Percentiles rank a stretch among this genome's conserved stretches.
These are phyloP conservation scores for Dusona sp. DNA, from an alignment of 2,888 invertebrate genomes.

Conservation along the genomic window DNA sequence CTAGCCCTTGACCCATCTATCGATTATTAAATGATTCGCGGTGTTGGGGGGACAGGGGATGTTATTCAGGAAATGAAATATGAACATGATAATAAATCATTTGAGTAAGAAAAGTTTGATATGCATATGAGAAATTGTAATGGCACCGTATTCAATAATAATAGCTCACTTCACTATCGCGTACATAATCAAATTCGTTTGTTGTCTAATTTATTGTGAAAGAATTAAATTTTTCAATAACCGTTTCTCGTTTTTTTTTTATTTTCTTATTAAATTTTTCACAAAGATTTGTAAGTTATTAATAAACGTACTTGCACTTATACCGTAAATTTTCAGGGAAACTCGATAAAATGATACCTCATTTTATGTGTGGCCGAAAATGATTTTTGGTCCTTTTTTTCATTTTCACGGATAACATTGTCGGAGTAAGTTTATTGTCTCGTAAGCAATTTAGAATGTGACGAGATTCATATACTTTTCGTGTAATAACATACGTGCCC, in stretches of 20 bases:
- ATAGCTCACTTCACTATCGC: not conserved
- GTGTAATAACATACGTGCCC: not conserved
- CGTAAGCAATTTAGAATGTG: not conserved
- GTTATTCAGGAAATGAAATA: not conserved
- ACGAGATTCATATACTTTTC: not conserved
- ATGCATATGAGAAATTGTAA: not conserved
- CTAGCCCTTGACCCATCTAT: constrained; percentile 13
- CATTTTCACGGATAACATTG: not conserved
- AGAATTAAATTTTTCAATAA: not conserved
- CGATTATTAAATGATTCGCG: constrained; percentile 20
- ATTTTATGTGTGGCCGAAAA: not conserved
- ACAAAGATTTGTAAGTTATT: not conserved
- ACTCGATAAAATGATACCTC: too few relatives aligned
- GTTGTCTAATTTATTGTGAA: not conserved
- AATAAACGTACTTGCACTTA: not conserved
- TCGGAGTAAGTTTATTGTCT: not conserved
- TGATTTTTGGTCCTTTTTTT: not conserved
- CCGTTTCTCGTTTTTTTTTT: not conserved
- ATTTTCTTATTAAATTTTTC: not conserved
- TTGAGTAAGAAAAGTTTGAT: not conserved
- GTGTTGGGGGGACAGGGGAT: not conserved
- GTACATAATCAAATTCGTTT: too few relatives aligned
- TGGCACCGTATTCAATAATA: not conserved
- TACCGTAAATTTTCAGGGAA: not conserved
- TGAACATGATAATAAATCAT: not conserved